Conservation (phyloP, 2,888 invertebrate genomes). For the Tromatobia lineatoria region DNA sequence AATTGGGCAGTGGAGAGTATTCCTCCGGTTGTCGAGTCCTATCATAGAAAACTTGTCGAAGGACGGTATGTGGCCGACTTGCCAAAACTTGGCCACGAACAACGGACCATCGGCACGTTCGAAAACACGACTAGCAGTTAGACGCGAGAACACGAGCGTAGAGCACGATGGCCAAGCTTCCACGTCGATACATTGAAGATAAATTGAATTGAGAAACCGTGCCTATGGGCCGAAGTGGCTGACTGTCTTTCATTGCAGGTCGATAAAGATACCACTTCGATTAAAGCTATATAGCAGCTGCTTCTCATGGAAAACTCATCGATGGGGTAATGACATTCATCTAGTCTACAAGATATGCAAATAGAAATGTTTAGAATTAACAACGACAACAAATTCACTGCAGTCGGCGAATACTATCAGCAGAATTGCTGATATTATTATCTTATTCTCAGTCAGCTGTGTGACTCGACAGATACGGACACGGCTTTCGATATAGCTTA, state of each 20-base stretch:
- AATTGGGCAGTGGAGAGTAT: constrained; percentile 54
- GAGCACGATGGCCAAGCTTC: neutral
- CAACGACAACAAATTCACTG: neutral
- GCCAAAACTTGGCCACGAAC: constrained; percentile 62
- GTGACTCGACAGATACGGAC: neutral
- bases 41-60: constrained; percentile 54
- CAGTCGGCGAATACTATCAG: neutral
- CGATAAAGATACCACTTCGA: neutral
- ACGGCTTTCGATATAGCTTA: neutral
- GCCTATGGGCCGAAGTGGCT: neutral
- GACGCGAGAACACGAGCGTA: neutral
- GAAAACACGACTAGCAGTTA: constrained; percentile 37
- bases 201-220: constrained; percentile 50
- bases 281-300: neutral
- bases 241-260: neutral
- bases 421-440: neutral
- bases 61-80: constrained; percentile 56
- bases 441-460: neutral
- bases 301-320: neutral
- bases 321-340: neutral
- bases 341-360: neutral
- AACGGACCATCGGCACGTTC: constrained; percentile 53
- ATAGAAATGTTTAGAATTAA: neutral
- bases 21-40: constrained; percentile 38
- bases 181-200: constrained; percentile 43